These are phyloP conservation scores for Enteromius unitaeniatus DNA, from an alignment of 2,797 vertebrate genomes.

Conservation along the genomic window DNA sequence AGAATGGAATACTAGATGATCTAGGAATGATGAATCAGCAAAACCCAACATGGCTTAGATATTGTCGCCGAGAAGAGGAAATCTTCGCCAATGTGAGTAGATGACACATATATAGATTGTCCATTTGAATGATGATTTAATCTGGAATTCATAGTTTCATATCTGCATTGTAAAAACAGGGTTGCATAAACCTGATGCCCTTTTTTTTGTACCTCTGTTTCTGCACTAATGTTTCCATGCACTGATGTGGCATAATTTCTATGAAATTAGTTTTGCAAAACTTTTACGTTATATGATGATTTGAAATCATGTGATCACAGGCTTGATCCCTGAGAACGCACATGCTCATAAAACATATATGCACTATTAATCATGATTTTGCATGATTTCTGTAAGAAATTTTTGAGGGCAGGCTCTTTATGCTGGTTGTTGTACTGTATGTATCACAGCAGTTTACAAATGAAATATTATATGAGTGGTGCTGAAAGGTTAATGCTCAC, in stretches of 20 bases:
- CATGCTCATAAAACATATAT: no score
- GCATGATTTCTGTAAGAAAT: no score
- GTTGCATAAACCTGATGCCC: background rate
- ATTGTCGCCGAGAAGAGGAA: background rate
- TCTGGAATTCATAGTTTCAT: background rate
- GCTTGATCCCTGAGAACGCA: no score
- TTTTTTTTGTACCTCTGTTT: background rate
- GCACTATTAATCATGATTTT: no score
- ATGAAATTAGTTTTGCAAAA: background rate
- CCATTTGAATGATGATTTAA: slow-evolving; percentile 12
- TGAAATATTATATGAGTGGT: background rate
- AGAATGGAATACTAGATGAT: slow-evolving; percentile 29
- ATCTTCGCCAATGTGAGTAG: background rate
- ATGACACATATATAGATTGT: background rate
- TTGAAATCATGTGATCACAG: no score
- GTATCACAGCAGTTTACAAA: background rate
- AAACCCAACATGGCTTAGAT: background rate
- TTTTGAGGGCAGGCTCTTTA: no score
- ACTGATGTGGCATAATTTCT: background rate
- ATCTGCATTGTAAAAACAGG: background rate
- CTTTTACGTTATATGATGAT: no score
- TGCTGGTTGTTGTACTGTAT: no score
- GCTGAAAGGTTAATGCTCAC: background rate
- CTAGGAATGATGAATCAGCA: slow-evolving; percentile 40
- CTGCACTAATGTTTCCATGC: background rate